Conservation (phyloP, 2,113 vertebrate genomes). For the Merops nubicus region DNA sequence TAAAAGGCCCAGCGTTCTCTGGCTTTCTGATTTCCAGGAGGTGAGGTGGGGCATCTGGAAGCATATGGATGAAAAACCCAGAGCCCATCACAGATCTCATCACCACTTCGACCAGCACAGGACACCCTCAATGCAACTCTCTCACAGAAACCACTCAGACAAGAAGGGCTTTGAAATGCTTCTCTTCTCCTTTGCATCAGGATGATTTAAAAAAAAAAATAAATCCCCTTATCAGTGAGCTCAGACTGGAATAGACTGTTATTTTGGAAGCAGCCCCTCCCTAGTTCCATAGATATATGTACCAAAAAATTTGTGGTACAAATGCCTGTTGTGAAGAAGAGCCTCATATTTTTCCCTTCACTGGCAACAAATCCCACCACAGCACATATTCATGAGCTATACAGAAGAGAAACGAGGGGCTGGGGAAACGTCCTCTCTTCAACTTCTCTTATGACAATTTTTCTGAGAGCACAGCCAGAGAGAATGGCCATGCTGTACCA, state of each 20-base stretch:
- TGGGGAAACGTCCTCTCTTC: background rate
- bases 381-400: background rate
- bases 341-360: background rate
- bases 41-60: background rate
- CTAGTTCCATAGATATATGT: background rate
- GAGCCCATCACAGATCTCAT: background rate
- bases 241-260: background rate
- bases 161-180: background rate
- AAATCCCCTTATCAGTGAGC: background rate
- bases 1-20: background rate
- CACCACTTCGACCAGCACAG: background rate
- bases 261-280: background rate
- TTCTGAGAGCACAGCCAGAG: background rate
- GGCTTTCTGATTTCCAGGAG: background rate
- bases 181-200: background rate
- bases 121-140: background rate
- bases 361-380: background rate
- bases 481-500: accelerated
- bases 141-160: too few relatives aligned
- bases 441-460: background rate
- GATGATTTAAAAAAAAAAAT: background rate
- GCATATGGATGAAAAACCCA: background rate
- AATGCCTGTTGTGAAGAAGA: background rate
- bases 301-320: background rate
- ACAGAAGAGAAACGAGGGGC: background rate